Conservation (phyloP, 2,797 vertebrate species). For the Pipistrellus pipistrellus region DNA sequence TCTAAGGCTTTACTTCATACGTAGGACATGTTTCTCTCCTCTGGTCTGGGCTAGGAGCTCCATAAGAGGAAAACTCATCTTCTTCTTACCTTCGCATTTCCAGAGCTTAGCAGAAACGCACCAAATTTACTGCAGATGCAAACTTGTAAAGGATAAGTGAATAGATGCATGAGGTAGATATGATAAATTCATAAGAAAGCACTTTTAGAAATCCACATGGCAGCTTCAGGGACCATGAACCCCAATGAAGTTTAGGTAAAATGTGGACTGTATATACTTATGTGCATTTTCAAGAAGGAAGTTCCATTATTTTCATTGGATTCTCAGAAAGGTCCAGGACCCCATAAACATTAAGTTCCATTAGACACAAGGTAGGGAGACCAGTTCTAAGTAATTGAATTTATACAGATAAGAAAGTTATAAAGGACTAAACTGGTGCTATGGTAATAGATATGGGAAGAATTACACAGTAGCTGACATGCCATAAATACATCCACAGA, state of each 20-base stretch:
- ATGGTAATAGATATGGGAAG: background rate
- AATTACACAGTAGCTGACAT: background rate
- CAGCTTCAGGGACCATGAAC: background rate
- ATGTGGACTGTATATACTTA: background rate
- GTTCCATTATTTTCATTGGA: background rate
- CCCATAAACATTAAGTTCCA: slow-evolving; percentile 30
- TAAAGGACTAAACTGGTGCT: background rate
- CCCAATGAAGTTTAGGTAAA: background rate
- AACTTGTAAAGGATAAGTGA: slow-evolving; percentile 26
- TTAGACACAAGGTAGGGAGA: slow-evolving; percentile 36
- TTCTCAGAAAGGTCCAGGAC: background rate
- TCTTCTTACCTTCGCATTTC: slow-evolving; percentile 24
- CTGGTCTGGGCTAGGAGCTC: background rate
- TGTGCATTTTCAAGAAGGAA: slow-evolving; percentile 21
- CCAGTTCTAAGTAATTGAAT: slow-evolving; percentile 51
- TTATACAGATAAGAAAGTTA: slow-evolving; percentile 4
- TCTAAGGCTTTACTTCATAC: background rate
- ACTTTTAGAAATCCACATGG: background rate
- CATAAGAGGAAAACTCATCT: slow-evolving; percentile 3
- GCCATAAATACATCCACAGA: background rate
- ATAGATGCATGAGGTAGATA: background rate
- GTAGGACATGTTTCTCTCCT: background rate
- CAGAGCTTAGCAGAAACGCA: background rate
- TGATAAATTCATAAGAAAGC: background rate
- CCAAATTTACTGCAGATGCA: background rate